phyloP scores from a whole-genome alignment of 1,140 invertebrate species.

The Rhagoletis zephyria region DNA sequence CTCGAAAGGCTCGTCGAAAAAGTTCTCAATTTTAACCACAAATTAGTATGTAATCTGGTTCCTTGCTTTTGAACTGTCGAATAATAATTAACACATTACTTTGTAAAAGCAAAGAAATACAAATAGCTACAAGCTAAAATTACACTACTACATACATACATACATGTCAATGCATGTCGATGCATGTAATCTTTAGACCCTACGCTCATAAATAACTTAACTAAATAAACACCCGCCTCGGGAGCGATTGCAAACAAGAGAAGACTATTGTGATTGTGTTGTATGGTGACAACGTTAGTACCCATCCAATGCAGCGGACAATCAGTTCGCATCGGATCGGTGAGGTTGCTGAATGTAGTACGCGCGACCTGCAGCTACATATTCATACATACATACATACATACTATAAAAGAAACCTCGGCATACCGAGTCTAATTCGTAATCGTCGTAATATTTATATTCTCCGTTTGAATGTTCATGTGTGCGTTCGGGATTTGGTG shows the following conservation, averaged over 20 bases:
- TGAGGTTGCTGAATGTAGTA: neutral
- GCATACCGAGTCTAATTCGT: conserved; percentile 11
- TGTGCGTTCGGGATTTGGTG: conserved; percentile 30
- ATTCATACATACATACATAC: no score
- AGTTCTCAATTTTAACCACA: conserved; percentile 18
- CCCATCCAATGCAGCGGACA: neutral
- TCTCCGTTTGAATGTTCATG: neutral
- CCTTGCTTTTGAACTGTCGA: neutral
- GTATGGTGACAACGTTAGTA: neutral
- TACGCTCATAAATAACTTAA: no score
- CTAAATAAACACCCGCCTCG: neutral
- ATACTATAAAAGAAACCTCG: neutral
- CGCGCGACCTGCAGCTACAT: neutral
- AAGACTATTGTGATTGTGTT: conserved; percentile 7
- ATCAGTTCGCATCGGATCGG: neutral
- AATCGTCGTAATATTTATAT: neutral
- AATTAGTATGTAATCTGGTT: conserved; percentile 27
- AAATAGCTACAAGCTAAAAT: conserved; percentile 8
- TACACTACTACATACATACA: neutral
- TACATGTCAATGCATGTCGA: neutral
- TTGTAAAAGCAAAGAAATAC: conserved; percentile 11
- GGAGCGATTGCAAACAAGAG: conserved; percentile 1
- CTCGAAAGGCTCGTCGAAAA: conserved; percentile 49
- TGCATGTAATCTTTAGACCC: no score
- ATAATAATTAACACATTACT: neutral